These are phyloP conservation scores for Leontopithecus rosalia DNA, from an alignment of 2,797 vertebrate species.

Conservation along the genomic window DNA sequence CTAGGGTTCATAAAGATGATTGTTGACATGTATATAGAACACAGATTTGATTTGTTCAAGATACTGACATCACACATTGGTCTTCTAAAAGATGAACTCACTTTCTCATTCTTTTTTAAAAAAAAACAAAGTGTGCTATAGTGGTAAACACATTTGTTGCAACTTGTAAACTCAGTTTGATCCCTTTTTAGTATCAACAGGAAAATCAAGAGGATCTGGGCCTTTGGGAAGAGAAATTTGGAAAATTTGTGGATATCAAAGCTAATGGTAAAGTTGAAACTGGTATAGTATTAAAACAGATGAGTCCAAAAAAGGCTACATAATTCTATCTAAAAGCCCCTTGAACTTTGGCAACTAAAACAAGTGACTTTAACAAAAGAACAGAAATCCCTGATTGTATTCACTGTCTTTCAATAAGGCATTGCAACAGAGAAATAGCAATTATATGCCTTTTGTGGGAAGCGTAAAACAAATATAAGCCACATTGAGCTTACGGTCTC, in stretches of 20 bases:
- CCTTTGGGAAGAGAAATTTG: constrained; percentile 92
- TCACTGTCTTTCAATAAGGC: background rate
- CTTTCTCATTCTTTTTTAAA: constrained; percentile 28
- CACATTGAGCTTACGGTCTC: background rate
- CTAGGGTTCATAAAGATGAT: background rate
- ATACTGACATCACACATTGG: background rate
- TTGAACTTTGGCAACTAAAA: constrained; percentile 48
- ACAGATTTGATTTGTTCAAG: constrained; percentile 47
- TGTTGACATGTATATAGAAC: constrained; percentile 15
- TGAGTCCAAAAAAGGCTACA: constrained; percentile 63
- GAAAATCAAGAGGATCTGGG: constrained; percentile 84
- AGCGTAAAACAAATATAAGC: background rate
- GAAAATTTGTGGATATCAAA: constrained; percentile 92
- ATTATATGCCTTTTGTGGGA: background rate
- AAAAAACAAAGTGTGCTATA: constrained; percentile 35
- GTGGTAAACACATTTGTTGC: background rate
- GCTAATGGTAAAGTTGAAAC: constrained; percentile 88
- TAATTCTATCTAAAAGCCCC: constrained; percentile 51
- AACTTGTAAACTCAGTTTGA: constrained; percentile 50
- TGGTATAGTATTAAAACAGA: constrained; percentile 44
- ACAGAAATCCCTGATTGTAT: constrained; percentile 25
- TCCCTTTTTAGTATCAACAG: constrained; percentile 74
- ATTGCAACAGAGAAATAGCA: background rate
- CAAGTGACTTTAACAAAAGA: constrained; percentile 6
- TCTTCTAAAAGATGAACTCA: constrained; percentile 26